A percentile compares a stretch with the other conserved stretches of the same genome.
Evolutionary conservation across 2,797 vertebrate genomes (phyloP).

Genomic region (Pagetopsis macropterus): DNA sequence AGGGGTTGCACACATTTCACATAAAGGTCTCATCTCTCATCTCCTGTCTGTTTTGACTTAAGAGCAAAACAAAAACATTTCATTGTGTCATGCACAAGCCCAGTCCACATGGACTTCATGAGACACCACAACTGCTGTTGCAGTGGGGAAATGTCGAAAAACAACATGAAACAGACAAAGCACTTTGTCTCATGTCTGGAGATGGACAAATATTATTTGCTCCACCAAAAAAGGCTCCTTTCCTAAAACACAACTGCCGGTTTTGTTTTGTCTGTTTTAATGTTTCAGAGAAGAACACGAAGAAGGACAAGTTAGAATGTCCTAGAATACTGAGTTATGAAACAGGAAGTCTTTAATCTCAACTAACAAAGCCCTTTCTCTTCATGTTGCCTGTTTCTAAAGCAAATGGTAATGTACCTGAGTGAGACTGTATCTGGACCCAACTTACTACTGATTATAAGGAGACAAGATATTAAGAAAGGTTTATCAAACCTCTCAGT

Average conservation of each 20-base stretch:
- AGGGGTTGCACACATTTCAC: conserved; percentile 17
- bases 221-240: background rate
- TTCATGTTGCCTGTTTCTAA: background rate
- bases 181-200: background rate
- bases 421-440: background rate
- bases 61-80: background rate
- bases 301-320: background rate
- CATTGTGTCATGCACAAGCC: background rate
- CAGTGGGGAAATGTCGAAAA: background rate
- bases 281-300: background rate
- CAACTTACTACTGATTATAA: background rate
- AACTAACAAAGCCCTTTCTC: background rate
- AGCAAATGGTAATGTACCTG: background rate
- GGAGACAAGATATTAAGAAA: background rate
- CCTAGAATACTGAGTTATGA: background rate
- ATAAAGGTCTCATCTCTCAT: conserved; percentile 4
- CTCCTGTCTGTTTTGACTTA: conserved; percentile 4
- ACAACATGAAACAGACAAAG: background rate
- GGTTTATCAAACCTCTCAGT: background rate
- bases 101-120: background rate
- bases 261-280: too few species aligned
- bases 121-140: background rate
- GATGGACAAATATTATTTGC: background rate
- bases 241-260: background rate
- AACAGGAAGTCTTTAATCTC: conserved; percentile 1